phyloP scores from a whole-genome alignment of 64 coral and sea anemone genomes.

The Astreopora myriophthalma region DNA sequence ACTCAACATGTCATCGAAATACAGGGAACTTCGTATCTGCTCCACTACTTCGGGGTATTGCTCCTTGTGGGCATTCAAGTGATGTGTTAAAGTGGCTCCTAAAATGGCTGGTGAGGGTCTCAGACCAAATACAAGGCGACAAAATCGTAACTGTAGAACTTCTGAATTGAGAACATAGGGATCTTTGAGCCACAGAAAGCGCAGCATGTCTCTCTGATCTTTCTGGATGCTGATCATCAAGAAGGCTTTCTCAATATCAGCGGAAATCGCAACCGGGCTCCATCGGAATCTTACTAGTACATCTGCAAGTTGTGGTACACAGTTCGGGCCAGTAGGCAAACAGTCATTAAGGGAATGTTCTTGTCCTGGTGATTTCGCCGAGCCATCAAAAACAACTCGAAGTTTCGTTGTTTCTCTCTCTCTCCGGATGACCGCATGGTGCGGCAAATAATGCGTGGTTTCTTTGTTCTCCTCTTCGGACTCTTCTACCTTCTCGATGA shows the following conservation, averaged over 20 bases:
- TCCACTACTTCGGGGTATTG: neutral
- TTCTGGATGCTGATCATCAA: conserved; percentile 46
- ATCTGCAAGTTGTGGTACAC: conserved; percentile 45
- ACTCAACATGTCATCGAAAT: neutral
- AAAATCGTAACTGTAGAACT: conserved; percentile 32
- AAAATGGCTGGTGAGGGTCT: conserved; percentile 29
- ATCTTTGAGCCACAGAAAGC: conserved; percentile 45
- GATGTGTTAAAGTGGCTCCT: neutral
- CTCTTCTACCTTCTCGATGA: conserved; percentile 19
- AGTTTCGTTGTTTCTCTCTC: conserved; percentile 37
- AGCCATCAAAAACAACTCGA: conserved; percentile 51
- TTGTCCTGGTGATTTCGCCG: conserved; percentile 1
- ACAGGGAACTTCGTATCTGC: conserved; percentile 8
- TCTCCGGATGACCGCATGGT: conserved; percentile 38
- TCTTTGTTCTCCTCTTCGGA: conserved; percentile 7
- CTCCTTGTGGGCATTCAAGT: neutral
- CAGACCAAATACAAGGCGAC: conserved; percentile 29
- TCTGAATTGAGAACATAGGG: conserved; percentile 37
- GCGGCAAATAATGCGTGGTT: conserved; percentile 5
- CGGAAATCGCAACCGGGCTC: conserved; percentile 3
- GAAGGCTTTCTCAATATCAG: conserved; percentile 46
- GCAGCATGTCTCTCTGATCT: conserved; percentile 11
- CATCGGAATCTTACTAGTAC: conserved; percentile 22
- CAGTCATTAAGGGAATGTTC: conserved; percentile 46
- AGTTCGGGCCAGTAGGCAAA: conserved; percentile 35